Evolutionary conservation across 92 coral and sea anemone genomes (phyloP), one percentile per base, ranked within the genome.

Genomic region (Diadumene lineata): DNA sequence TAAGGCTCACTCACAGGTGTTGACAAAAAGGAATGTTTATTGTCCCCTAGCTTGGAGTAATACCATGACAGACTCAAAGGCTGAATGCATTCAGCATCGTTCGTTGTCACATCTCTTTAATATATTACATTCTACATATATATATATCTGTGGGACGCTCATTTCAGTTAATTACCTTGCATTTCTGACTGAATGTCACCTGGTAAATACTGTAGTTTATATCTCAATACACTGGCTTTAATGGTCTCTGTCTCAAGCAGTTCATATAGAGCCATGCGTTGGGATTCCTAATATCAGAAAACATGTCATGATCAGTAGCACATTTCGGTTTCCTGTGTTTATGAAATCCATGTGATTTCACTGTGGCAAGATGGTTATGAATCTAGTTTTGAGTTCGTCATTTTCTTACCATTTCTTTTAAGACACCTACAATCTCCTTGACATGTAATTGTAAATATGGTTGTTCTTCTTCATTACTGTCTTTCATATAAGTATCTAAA

Each of bases 201-300:
- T 23, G 98, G 98, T 57, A 90, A 69, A 75, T 92, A 88, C 77
- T 92, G 97, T 28, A 94, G 85, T 50, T 88, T 92, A 77, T 94
- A 92, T 55, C 98, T 86, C 30, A 94, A 86, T 50, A 88, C 96
- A 79, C 98, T 94, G 48, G 98, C 98, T 86, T 86, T 94, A 67
- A 94, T 94, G 43, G 98, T 94, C 75, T 94, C 98, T 21, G 97
- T 80, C 84, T 94, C 98, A 50, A 94, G 63, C 68, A 85, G 34
- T 67, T 94, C 98, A 70, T 92, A 94, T 10, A 92, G 82, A 72
- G 77, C 79, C 33, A 89, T 50, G 60, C 98, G 81, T 66, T 94
- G 97, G 32, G 86, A 63, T 72, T 94, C 97, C 98, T 94, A 43
- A 34, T 16, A 74, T 29, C 16, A 43, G 66, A n/a, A n/a, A 72